These are phyloP conservation scores for Lithophane socia DNA, from an alignment of 2,888 invertebrate species.

Conservation along the genomic window DNA sequence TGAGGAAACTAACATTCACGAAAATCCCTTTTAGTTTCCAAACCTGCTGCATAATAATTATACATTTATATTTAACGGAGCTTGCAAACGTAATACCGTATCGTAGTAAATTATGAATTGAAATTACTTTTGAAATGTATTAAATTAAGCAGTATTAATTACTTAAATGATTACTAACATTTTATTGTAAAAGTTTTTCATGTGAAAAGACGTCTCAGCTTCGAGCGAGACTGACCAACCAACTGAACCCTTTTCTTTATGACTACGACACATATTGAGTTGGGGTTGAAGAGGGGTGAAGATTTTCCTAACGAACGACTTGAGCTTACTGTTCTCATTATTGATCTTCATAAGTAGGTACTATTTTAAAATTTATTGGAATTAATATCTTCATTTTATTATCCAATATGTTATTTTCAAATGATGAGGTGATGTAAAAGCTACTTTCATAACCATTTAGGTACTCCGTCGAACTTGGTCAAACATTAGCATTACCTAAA, in stretches of 20 bases:
- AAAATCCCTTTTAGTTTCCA: constrained; percentile 10
- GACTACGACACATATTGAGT: not conserved
- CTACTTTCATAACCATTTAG: not conserved
- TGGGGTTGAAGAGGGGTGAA: not conserved
- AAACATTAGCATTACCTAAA: not conserved
- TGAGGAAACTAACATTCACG: constrained; percentile 13
- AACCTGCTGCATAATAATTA: constrained; percentile 34
- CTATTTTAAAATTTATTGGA: not conserved
- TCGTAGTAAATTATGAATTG: constrained; percentile 7
- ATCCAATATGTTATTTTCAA: not conserved
- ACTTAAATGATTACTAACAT: not conserved
- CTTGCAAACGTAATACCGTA: constrained; percentile 12
- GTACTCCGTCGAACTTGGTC: not conserved
- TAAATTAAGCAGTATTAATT: not conserved
- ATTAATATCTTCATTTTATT: not conserved
- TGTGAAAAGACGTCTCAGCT: not conserved
- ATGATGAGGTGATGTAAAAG: not conserved
- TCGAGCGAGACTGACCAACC: not conserved
- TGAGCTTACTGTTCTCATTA: not conserved
- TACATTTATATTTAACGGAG: constrained; percentile 22
- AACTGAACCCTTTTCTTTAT: constrained; percentile 16
- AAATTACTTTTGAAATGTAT: not conserved
- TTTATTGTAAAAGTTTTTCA: not conserved
- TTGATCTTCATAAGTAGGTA: not conserved
- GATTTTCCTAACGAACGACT: not conserved